A percentile compares a stretch with the other conserved stretches of the same genome.
These are phyloP conservation scores for Dromaius novaehollandiae DNA, from an alignment of 2,113 vertebrate species.

Conservation along the genomic window DNA sequence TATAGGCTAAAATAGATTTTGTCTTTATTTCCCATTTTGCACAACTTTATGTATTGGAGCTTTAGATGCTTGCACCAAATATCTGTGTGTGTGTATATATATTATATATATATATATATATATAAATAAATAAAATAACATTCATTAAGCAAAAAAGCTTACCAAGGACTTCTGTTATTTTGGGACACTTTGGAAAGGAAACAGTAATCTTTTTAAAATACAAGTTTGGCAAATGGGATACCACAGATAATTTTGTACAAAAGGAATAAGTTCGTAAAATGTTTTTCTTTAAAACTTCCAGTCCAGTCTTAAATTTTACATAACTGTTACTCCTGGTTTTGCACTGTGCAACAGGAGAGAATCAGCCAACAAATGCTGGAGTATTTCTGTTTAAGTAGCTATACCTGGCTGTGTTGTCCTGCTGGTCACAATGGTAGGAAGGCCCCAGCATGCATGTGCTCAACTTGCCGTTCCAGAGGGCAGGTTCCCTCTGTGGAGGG, in stretches of 20 bases:
- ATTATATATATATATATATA: background rate
- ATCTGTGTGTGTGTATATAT: background rate
- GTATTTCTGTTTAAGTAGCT: background rate
- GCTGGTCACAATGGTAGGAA: background rate
- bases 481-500: accelerated
- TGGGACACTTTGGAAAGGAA: background rate
- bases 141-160: conserved; percentile 22
- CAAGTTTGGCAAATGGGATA: background rate
- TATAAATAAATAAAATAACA: background rate
- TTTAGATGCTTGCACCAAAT: background rate
- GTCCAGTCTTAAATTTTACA: background rate
- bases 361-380: background rate
- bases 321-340: background rate
- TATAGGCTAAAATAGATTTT: background rate
- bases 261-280: background rate
- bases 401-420: background rate
- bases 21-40: background rate
- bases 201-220: background rate
- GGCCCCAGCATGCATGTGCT: background rate
- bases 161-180: conserved; percentile 9
- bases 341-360: background rate
- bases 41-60: background rate
- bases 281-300: background rate
- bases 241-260: background rate
- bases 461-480: background rate